These are phyloP conservation scores for Aselliscus stoliczkanus DNA, from an alignment of 2,797 vertebrate species.

Conservation along the genomic window DNA sequence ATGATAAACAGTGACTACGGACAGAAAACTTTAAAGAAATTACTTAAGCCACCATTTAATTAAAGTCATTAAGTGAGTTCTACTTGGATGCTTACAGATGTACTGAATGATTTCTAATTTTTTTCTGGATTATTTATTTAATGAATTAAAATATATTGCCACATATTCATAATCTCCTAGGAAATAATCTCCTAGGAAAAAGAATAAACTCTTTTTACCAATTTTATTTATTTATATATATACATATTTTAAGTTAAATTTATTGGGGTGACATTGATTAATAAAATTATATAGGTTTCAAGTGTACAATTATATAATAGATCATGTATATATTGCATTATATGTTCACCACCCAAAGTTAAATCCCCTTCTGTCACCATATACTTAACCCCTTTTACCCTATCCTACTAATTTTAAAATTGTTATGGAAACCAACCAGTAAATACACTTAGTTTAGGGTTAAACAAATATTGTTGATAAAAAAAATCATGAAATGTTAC, in stretches of 20 bases:
- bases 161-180: neutral
- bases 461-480: neutral
- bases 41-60: neutral
- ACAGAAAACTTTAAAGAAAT: neutral
- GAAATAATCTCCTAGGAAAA: too few relatives aligned
- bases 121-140: constrained; percentile 6
- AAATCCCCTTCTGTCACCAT: too few relatives aligned
- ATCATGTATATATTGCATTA: too few relatives aligned
- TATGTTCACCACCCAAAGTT: too few relatives aligned
- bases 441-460: neutral
- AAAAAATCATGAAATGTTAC: neutral
- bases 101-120: neutral
- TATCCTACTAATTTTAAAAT: neutral
- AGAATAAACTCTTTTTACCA: neutral
- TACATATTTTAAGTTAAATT: too few relatives aligned
- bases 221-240: neutral
- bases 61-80: neutral
- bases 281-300: too few relatives aligned
- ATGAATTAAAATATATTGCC: neutral
- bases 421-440: neutral
- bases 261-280: too few relatives aligned
- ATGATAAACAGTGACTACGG: neutral
- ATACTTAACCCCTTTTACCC: too few relatives aligned
- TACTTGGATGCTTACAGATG: neutral
- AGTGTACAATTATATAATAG: too few relatives aligned